These are phyloP conservation scores for Apis florea DNA, from an alignment of 1,140 invertebrate species.

Conservation along the genomic window DNA sequence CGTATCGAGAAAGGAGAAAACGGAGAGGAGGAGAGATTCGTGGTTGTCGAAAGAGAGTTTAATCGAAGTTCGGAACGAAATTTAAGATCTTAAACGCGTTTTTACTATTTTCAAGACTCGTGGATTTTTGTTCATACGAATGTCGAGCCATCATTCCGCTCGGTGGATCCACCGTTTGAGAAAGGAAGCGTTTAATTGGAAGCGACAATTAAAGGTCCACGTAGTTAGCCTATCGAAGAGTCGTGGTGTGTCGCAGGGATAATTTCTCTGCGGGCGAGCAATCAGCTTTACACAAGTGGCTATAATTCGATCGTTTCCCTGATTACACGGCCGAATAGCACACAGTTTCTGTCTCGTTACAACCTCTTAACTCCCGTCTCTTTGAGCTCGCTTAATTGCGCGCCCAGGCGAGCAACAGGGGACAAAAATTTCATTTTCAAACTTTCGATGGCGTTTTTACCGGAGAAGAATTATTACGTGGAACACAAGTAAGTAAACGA, in stretches of 20 bases:
- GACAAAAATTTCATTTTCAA: not conserved
- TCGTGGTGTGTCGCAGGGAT: constrained; percentile 24
- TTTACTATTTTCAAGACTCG: constrained; percentile 5
- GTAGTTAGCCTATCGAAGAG: constrained; percentile 15
- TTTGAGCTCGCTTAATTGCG: constrained; percentile 21
- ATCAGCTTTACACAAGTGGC: constrained; percentile 55
- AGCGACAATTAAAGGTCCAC: constrained; percentile 55
- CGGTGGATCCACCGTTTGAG: constrained; percentile 1
- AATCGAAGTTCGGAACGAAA: not conserved
- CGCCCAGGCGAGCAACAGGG: not conserved
- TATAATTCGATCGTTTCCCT: constrained; percentile 64
- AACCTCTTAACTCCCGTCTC: not conserved
- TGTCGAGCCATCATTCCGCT: constrained; percentile 18
- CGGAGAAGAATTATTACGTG: no score
- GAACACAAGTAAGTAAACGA: no score
- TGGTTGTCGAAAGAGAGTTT: not conserved
- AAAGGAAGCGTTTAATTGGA: constrained; percentile 60
- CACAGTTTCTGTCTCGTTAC: constrained; percentile 27
- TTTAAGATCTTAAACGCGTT: not conserved
- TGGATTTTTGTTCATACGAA: constrained; percentile 6
- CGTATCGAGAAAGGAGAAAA: not conserved
- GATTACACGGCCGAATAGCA: constrained; percentile 50
- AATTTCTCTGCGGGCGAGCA: constrained; percentile 55
- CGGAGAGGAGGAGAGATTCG: no score
- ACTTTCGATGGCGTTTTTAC: no score